Conservation (phyloP, 2,888 invertebrate genomes). For the Euphydryas editha region DNA sequence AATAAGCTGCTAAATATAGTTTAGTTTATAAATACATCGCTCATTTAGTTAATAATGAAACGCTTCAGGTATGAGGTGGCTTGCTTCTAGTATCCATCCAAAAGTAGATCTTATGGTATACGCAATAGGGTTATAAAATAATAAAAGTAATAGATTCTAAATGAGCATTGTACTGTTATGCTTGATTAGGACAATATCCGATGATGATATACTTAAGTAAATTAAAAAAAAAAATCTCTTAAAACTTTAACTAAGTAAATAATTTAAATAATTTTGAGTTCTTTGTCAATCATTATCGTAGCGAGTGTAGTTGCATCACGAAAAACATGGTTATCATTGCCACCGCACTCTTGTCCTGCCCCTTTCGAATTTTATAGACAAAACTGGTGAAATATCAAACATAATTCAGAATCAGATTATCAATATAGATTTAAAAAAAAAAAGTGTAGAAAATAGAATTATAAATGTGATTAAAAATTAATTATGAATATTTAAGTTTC, state of each 20-base stretch:
- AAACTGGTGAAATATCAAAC: conserved; percentile 31
- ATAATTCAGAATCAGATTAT: neutral
- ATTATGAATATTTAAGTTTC: conserved; percentile 40
- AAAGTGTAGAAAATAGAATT: neutral
- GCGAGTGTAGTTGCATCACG: conserved; percentile 58
- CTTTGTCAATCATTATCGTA: conserved; percentile 11
- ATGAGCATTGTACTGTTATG: conserved; percentile 48
- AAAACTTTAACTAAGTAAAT: neutral
- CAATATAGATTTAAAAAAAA: neutral
- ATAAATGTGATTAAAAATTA: no score
- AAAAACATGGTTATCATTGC: conserved; percentile 55
- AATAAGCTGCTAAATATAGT: conserved; percentile 18
- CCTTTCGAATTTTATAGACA: conserved; percentile 37
- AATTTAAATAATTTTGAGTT: neutral
- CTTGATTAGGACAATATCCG: conserved; percentile 26
- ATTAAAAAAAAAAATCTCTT: neutral
- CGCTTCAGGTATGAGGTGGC: conserved; percentile 21
- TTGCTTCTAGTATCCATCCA: conserved; percentile 13
- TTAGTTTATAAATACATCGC: conserved; percentile 35
- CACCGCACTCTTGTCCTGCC: conserved; percentile 56
- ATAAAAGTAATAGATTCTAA: conserved; percentile 43
- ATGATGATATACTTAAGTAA: conserved; percentile 27
- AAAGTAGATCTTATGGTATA: conserved; percentile 19
- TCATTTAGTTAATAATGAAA: conserved; percentile 38
- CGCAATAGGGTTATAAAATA: conserved; percentile 12